Percentiles rank a stretch among this genome's conserved stretches.
These are phyloP conservation scores for Apoda limacodes DNA, from an alignment of 2,888 invertebrate species.

Conservation along the genomic window DNA sequence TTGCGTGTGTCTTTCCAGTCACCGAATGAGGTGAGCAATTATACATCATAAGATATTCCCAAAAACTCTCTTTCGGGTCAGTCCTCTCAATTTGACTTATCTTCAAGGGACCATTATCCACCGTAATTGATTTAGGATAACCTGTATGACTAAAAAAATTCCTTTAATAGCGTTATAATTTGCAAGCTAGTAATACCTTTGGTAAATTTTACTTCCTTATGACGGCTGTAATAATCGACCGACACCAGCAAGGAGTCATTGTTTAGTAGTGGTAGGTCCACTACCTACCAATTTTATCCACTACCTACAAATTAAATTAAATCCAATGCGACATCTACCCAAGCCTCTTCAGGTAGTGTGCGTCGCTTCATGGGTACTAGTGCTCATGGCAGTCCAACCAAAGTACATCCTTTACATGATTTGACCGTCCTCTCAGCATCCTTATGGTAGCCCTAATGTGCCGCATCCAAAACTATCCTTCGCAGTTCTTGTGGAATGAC, in stretches of 20 bases:
- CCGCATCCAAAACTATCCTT: background rate
- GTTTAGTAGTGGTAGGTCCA: slow-evolving; percentile 17
- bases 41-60: no score
- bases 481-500: slow-evolving; percentile 1
- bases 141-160: no score
- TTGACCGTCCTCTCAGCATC: slow-evolving; percentile 13
- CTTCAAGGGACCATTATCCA: no score
- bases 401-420: slow-evolving; percentile 14
- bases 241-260: slow-evolving; percentile 19
- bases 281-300: slow-evolving; percentile 1
- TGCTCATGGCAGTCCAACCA: slow-evolving; percentile 10
- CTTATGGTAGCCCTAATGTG: slow-evolving; percentile 27
- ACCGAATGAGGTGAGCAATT: no score
- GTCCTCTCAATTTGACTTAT: no score
- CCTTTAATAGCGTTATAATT: no score
- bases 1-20: no score
- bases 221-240: slow-evolving; percentile 21
- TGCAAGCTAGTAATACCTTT: slow-evolving; percentile 14
- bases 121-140: no score
- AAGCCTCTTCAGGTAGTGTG: slow-evolving; percentile 12
- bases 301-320: slow-evolving; percentile 15
- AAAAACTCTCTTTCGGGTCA: no score
- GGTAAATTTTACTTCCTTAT: slow-evolving; percentile 19
- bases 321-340: slow-evolving; percentile 19
- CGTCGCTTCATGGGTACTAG: slow-evolving; percentile 11